Percentiles rank a stretch among this genome's conserved stretches.
Conservation (phyloP, 2,888 invertebrate genomes). For the Furcula furcula region DNA sequence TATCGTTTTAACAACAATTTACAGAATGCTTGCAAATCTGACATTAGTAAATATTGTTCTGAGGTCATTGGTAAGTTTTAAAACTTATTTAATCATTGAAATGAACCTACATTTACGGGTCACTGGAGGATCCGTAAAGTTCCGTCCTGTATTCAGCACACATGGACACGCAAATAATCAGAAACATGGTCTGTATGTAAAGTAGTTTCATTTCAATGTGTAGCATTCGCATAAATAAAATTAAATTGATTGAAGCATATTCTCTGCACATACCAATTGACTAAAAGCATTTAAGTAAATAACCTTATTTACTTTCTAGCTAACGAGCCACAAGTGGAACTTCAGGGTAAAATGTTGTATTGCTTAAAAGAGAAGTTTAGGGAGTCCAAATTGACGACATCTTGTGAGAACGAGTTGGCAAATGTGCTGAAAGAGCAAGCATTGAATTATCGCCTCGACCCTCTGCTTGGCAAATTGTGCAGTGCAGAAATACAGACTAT, state of each 20-base stretch:
- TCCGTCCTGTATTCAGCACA: too few species aligned
- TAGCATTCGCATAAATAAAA: too few species aligned
- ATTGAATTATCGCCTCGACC: slow-evolving; percentile 94
- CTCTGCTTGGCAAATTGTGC: slow-evolving; percentile 91
- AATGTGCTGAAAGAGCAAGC: slow-evolving; percentile 93
- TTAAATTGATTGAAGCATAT: too few species aligned
- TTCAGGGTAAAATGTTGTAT: slow-evolving; percentile 91
- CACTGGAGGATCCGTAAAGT: too few species aligned
- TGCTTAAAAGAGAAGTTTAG: slow-evolving; percentile 92
- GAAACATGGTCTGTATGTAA: too few species aligned
- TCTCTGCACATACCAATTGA: too few species aligned
- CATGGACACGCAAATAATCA: too few species aligned
- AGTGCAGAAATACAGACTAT: slow-evolving; percentile 86
- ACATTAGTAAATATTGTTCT: slow-evolving; percentile 86
- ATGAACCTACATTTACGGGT: too few species aligned
- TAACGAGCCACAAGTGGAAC: slow-evolving; percentile 83
- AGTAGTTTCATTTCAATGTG: too few species aligned
- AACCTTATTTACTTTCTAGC: slow-evolving; percentile 42
- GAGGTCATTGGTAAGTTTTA: slow-evolving; percentile 67
- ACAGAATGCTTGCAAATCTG: slow-evolving; percentile 89
- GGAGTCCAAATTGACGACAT: slow-evolving; percentile 85
- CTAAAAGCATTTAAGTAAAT: not conserved
- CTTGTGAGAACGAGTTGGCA: slow-evolving; percentile 92
- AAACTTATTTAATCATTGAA: too few species aligned
- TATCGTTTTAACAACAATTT: slow-evolving; percentile 93